Conservation (phyloP, 1,140 invertebrate genomes). For the Ceratina calcarata region DNA sequence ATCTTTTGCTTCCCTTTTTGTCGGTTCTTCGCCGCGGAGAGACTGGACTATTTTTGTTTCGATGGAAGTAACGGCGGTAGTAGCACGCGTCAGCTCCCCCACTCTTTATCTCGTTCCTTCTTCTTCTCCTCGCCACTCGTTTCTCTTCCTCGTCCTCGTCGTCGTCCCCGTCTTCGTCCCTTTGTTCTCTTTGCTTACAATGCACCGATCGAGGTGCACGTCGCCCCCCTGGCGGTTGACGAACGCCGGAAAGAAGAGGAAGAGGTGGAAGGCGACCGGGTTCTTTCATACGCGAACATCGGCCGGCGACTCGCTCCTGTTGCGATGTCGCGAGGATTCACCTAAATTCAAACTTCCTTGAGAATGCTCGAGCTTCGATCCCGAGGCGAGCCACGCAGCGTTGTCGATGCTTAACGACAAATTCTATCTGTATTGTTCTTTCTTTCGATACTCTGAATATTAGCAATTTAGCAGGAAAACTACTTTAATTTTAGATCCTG, state of each 20-base stretch:
- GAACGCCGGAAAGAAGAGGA: conserved; percentile 54
- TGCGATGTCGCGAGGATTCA: background rate
- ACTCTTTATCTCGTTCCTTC: conserved; percentile 38
- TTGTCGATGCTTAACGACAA: no score
- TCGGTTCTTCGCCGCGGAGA: conserved; percentile 16
- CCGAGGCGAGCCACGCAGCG: no score
- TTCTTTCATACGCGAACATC: conserved; percentile 65
- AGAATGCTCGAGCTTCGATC: no score
- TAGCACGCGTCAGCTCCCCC: conserved; percentile 56
- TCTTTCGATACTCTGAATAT: no score
- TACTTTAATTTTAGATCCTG: no score
- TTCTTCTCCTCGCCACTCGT: conserved; percentile 49
- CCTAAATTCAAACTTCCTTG: no score
- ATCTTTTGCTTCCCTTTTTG: conserved; percentile 11
- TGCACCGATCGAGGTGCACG: conserved; percentile 42
- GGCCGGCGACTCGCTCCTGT: conserved; percentile 35
- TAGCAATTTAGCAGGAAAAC: no score
- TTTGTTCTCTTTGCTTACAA: conserved; percentile 53
- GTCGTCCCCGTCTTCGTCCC: conserved; percentile 17
- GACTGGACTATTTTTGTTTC: conserved; percentile 62
- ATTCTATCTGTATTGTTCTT: no score
- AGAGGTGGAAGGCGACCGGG: conserved; percentile 51
- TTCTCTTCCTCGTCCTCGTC: conserved; percentile 26
- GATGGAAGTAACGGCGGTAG: conserved; percentile 52
- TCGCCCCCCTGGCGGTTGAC: conserved; percentile 45